phyloP scores from a whole-genome alignment of 2,797 vertebrate genomes.

The Malurus leucopterus region DNA sequence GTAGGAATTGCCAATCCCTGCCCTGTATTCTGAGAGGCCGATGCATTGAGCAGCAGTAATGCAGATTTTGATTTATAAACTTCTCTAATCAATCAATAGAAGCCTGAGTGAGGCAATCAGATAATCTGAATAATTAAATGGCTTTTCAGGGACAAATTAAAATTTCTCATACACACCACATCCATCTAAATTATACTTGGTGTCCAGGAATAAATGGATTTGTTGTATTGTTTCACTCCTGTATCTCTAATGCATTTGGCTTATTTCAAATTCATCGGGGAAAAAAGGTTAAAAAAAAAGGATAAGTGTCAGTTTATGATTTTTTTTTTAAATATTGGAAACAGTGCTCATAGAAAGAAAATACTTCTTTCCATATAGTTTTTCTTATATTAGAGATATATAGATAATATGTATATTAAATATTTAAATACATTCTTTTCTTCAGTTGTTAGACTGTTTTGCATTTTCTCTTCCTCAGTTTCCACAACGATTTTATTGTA shows the following conservation, averaged over 20 bases:
- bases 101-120: constrained; percentile 9
- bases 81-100: constrained; percentile 49
- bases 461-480: background rate
- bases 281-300: background rate
- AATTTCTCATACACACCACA: constrained; percentile 7
- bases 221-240: background rate
- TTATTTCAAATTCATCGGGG: background rate
- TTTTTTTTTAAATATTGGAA: background rate
- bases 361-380: background rate
- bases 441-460: background rate
- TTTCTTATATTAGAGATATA: background rate
- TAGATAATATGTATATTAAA: background rate
- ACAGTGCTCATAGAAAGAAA: background rate
- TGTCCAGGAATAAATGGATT: constrained; percentile 6
- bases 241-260: background rate
- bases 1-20: background rate
- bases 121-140: constrained; percentile 64
- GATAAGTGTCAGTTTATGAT: background rate
- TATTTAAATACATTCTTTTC: background rate
- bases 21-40: background rate
- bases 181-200: background rate
- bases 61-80: constrained; percentile 49
- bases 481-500: background rate
- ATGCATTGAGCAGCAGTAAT: background rate
- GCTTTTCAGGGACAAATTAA: constrained; percentile 48